Conservation (phyloP, 2,888 invertebrate genomes). For the Plebejus melissa region DNA sequence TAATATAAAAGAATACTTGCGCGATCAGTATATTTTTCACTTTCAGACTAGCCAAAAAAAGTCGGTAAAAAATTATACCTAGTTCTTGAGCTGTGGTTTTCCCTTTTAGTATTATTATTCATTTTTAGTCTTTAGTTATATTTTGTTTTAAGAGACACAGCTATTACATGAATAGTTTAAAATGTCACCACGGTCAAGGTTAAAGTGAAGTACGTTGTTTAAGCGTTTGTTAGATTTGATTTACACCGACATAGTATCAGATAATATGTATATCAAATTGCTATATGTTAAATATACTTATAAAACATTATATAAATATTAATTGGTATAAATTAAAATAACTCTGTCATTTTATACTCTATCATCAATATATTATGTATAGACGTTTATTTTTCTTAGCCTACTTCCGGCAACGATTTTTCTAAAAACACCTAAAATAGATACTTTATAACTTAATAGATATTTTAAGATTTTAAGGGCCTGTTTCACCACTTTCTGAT, state of each 20-base stretch:
- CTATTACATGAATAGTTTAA: neutral
- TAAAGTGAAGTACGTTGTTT: slow-evolving; percentile 5
- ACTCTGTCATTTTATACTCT: neutral
- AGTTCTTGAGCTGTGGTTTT: neutral
- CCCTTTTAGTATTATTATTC: neutral
- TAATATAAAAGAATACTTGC: no score
- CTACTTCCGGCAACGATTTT: neutral
- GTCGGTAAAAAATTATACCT: neutral
- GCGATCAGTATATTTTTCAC: no score
- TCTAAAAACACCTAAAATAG: neutral
- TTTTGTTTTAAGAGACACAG: neutral
- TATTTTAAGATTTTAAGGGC: no score
- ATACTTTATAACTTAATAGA: neutral
- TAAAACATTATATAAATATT: neutral
- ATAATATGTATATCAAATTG: slow-evolving; percentile 5
- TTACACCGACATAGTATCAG: neutral
- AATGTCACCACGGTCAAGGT: slow-evolving; percentile 10
- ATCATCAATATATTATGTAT: neutral
- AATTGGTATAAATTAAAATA: slow-evolving; percentile 1
- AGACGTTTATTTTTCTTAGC: neutral
- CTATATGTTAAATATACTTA: neutral
- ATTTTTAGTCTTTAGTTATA: neutral
- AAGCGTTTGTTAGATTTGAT: slow-evolving; percentile 10
- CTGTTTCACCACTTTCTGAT: no score
- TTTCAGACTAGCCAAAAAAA: neutral